A percentile compares a stretch with the other conserved stretches of the same genome.
These are phyloP conservation scores for Tipula vernalis DNA, from an alignment of 2,888 invertebrate species.

Conservation along the genomic window DNA sequence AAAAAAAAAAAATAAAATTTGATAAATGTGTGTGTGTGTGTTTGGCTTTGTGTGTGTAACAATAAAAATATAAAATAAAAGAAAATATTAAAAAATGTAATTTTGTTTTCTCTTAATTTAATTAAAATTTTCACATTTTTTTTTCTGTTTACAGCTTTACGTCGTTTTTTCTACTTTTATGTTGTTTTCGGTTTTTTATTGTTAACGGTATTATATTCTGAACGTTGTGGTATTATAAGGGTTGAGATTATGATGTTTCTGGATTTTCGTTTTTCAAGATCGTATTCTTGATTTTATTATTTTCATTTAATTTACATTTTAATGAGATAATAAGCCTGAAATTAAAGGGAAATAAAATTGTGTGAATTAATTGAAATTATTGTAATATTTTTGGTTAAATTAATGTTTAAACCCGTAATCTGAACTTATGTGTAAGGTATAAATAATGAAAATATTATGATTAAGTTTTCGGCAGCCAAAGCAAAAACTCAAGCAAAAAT, in stretches of 20 bases:
- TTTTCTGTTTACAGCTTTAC: background rate
- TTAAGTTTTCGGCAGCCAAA: no score
- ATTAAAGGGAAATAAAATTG: background rate
- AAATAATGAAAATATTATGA: no score
- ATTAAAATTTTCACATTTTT: background rate
- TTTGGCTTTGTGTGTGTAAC: background rate
- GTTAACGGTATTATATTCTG: background rate
- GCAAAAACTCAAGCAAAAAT: no score
- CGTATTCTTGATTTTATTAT: background rate
- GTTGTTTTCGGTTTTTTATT: background rate
- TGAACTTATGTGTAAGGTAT: no score
- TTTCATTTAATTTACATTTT: background rate
- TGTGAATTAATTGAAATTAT: background rate
- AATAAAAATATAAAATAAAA: background rate
- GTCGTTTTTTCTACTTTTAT: background rate
- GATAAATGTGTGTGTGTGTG: no score
- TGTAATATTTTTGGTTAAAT: background rate
- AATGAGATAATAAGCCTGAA: background rate
- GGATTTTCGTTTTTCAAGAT: background rate
- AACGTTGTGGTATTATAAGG: background rate
- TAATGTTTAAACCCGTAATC: no score
- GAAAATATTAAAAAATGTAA: background rate
- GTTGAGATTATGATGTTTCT: background rate
- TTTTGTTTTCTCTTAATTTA: background rate
- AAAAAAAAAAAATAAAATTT: background rate